A percentile compares a stretch with the other conserved stretches of the same genome.
Evolutionary conservation across 2,888 invertebrate genomes (phyloP).

Genomic region (Matsumyia berberina): DNA sequence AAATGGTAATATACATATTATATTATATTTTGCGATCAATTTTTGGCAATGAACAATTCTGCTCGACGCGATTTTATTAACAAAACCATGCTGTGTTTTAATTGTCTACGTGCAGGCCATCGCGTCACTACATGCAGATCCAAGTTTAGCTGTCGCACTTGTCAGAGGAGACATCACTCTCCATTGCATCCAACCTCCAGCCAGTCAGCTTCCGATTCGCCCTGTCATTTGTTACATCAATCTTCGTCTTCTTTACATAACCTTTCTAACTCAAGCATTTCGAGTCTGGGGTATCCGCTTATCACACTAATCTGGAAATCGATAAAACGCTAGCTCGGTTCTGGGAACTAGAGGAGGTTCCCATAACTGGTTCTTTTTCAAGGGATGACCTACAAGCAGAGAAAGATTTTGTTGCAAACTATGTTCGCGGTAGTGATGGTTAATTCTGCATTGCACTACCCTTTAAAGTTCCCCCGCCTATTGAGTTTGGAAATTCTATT

Average conservation of each 20-base stretch:
- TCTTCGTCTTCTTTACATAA: no score
- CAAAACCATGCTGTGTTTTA: background rate
- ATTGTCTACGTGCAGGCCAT: background rate
- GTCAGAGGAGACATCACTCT: background rate
- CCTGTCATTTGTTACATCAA: no score
- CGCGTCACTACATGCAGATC: background rate
- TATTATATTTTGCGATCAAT: no score
- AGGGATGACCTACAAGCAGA: background rate
- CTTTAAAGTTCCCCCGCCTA: background rate
- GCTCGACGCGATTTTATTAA: background rate
- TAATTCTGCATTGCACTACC: constrained; percentile 8
- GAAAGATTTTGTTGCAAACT: background rate
- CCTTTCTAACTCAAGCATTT: background rate
- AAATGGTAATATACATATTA: no score
- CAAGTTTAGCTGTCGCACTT: background rate
- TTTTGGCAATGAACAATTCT: background rate
- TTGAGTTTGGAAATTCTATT: constrained; percentile 22
- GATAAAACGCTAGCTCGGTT: no score
- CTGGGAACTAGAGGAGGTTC: background rate
- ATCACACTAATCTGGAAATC: background rate
- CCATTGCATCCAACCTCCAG: background rate
- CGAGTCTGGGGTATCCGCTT: background rate
- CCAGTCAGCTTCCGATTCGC: no score
- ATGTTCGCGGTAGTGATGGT: background rate
- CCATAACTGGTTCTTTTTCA: background rate